Base-by-base conservation (phyloP, 2,888 invertebrate species). In the Cryptosula pallasiana region DNA sequence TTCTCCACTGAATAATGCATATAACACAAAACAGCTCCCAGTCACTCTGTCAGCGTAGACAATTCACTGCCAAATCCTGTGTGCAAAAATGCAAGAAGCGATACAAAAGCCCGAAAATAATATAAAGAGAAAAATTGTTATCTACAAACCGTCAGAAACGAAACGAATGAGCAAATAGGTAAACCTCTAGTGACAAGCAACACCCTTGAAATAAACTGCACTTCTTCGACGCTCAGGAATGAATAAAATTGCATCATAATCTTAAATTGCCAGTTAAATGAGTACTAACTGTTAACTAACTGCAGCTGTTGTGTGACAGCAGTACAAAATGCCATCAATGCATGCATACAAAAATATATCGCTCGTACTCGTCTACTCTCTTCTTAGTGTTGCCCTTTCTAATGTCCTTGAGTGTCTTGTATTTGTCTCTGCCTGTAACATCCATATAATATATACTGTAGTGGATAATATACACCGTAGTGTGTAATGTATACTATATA, bases 341-440 rank as follows among this genome's bases (percentile, higher is more conserved):
- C n/a, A n/a, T n/a, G n/a, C n/a, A n/a, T n/a, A n/a, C n/a, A n/a
- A n/a, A n/a, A n/a, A n/a, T n/a, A n/a, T n/a, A n/a, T 87, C 95
- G 95, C 88, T 99, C 99, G 87, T 99, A 99, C 88, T 98, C 97
- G 88, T 99, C 99, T 79, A 99, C 98, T 84, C 99, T 91, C 85
- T 98, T 93, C 89, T 99, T 99, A 86, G 99, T 99, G 89, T 99
- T 99, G 82, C 99, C 99, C 87, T 95, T 95, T 86, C 99, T 94
- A 85, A 99, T 99, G 88, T 99, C 97, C 81, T 97, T 92, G 79
- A 99, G 89, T 36, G 99, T 99, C 90, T 99, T 99, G 90, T 99
- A 99, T 89, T 99, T 99, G 88, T 99, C 99, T 80, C 98, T 91
- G 58, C 99, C 63, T 63, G n/a, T 45, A 45, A 45, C 45, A 45